Percentiles rank a stretch among this genome's conserved stretches.
Evolutionary conservation across 2,797 vertebrate species (phyloP).

Genomic region (Bufotes viridis): DNA sequence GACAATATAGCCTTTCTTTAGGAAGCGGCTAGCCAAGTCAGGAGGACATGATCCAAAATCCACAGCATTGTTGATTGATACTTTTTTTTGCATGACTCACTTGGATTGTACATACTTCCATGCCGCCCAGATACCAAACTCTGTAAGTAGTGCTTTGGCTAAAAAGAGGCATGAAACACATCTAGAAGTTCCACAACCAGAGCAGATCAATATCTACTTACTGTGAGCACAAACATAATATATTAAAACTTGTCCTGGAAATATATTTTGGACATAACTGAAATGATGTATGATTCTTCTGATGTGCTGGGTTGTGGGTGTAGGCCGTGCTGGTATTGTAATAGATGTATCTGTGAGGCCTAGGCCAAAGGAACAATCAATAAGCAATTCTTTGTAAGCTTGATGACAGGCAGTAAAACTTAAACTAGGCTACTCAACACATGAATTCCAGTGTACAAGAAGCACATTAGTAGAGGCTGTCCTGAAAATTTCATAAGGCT

Average conservation of each 20-base stretch:
- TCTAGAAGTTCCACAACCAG: background rate
- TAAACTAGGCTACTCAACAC: background rate
- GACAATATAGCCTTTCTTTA: slow-evolving; percentile 44
- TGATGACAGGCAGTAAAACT: background rate
- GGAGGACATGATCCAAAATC: slow-evolving; percentile 26
- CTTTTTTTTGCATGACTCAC: slow-evolving; percentile 26
- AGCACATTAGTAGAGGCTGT: background rate
- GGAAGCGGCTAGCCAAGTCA: background rate
- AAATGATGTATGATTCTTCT: background rate
- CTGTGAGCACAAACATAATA: background rate
- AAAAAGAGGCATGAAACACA: background rate
- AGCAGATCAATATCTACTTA: background rate
- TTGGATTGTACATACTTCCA: background rate
- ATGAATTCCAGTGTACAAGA: background rate
- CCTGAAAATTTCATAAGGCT: background rate
- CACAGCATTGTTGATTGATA: slow-evolving; percentile 44
- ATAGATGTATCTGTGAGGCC: background rate
- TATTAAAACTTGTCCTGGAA: background rate
- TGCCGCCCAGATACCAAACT: slow-evolving; percentile 5
- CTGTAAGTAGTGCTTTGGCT: slow-evolving; percentile 1
- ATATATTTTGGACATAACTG: background rate
- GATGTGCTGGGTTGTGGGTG: background rate
- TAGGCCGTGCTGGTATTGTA: background rate
- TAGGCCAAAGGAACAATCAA: background rate
- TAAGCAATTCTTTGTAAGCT: slow-evolving; percentile 12